Base-by-base conservation (phyloP, 2,113 vertebrate genomes). In the Seriola quinqueradiata region DNA sequence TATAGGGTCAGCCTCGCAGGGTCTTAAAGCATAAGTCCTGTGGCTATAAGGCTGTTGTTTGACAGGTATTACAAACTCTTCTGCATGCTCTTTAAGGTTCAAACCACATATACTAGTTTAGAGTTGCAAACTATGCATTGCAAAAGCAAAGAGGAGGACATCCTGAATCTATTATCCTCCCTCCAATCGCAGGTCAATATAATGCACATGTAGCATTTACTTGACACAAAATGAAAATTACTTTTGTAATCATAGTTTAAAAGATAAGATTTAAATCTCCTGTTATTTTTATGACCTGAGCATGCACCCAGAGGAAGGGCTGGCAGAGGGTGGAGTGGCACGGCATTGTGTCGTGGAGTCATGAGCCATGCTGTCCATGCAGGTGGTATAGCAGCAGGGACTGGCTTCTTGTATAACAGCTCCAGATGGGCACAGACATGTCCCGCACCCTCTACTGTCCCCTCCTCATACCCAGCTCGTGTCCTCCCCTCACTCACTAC, bases 61-160 rank as follows among this genome's bases (percentile, higher is more conserved):
- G 78, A 92, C 86, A 91, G 90, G 84, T 92, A 87, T 93, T 92
- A 92, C 71, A 90, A 87, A 86, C 83, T 92, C 54, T 89, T 92
- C 90, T 94, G 94, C 94, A 94, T 94, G 94, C 91, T 94, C 86
- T 86, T 88, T 88, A 85, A 92, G 86, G 89, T 88, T 92, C 79
- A 92, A 92, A 91, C 85, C 87, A 92, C 90, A 82, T 87, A 89
- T 83, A 79, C 78, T 92, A 92, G 92, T 88, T 88, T 90, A 94
- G 90, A 88, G 73, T 89, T 87, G 83, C 82, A 93, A 92, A 91
- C 93, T 94, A 96, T 95, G 95, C 95, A 96, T 95, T 89, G 87
- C 92, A 93, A 93, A 93, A 90, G 77, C 78, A 88, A 87, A 78
- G 70, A 87, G 83, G 83, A 87, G 77, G 88, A 91, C 58, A 59